A percentile compares a stretch with the other conserved stretches of the same genome.
Conservation (phyloP, 2,113 vertebrate genomes). For the Limnothrissa miodon region DNA sequence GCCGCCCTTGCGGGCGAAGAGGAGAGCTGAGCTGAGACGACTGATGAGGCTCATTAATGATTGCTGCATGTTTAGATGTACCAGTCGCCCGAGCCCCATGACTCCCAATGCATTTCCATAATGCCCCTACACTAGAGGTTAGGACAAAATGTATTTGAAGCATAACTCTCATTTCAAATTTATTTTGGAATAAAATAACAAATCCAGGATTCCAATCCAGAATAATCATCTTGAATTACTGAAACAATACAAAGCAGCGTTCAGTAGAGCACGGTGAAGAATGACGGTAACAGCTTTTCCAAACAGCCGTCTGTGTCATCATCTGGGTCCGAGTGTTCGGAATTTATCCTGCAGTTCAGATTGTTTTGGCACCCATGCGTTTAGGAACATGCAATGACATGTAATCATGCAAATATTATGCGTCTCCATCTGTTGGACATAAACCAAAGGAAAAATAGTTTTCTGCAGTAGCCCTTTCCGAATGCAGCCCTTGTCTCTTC, state of each 20-base stretch:
- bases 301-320: background rate
- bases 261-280: background rate
- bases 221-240: too few species aligned
- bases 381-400: background rate
- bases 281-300: background rate
- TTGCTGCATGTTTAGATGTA: background rate
- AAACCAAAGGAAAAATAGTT: background rate
- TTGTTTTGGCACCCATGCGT: constrained; percentile 2
- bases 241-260: background rate
- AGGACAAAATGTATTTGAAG: background rate
- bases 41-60: constrained; percentile 14
- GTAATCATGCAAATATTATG: constrained; percentile 16
- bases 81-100: background rate
- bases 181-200: background rate
- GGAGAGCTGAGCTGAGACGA: background rate
- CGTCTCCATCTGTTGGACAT: background rate
- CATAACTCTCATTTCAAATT: background rate
- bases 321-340: background rate
- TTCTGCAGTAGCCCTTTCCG: background rate
- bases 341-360: background rate
- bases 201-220: background rate
- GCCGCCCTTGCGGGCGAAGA: background rate
- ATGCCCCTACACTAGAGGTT: background rate
- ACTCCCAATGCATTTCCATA: background rate
- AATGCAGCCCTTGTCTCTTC: background rate